Percentiles rank a stretch among this genome's conserved stretches.
Conservation (phyloP, 2,113 vertebrate species). For the Pampusana beccarii region DNA sequence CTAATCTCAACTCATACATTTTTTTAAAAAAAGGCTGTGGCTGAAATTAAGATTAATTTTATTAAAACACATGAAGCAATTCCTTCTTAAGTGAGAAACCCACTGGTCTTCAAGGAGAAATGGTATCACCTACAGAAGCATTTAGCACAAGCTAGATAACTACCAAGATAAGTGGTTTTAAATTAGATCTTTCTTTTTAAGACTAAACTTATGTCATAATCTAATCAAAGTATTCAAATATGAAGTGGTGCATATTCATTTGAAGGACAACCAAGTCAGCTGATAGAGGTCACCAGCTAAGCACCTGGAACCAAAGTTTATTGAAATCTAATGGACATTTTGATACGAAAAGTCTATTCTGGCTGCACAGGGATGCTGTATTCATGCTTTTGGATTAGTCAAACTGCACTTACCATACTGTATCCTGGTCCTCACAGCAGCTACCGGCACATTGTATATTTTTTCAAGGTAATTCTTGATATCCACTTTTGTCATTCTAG, state of each 20-base stretch:
- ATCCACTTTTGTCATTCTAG: constrained; percentile 94
- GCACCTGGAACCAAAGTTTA: not conserved
- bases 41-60: not conserved
- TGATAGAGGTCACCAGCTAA: not conserved
- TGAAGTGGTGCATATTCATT: not conserved
- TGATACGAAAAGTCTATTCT: not conserved
- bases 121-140: not conserved
- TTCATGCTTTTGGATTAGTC: not conserved
- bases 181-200: not conserved
- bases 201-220: not conserved
- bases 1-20: not conserved
- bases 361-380: not conserved
- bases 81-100: not conserved
- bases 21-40: not conserved
- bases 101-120: not conserved
- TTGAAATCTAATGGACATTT: not conserved
- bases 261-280: not conserved
- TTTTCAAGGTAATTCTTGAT: constrained; percentile 91
- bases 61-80: not conserved
- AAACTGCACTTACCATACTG: constrained; percentile 84
- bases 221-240: not conserved
- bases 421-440: constrained; percentile 88
- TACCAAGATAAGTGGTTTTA: not conserved
- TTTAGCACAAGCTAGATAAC: not conserved
- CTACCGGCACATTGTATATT: constrained; percentile 90